Evolutionary conservation across 2,797 vertebrate genomes (phyloP), one percentile per base, ranked within the genome.

Genomic region (Channa striata): DNA sequence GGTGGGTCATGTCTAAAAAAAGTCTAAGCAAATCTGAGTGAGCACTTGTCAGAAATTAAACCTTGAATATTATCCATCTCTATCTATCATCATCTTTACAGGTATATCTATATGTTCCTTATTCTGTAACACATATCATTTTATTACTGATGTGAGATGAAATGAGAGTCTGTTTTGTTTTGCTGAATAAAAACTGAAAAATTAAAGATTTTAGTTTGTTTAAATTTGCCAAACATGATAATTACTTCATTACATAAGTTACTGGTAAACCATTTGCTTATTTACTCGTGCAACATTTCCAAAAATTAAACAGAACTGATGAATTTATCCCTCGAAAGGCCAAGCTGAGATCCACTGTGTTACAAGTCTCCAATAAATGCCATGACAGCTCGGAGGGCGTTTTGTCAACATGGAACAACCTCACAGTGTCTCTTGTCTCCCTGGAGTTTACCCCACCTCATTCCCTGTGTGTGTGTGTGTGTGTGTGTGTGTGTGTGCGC

Each of bases 361-460:
- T 46, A 68, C 56, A 53, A 17, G 47, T 74, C 56, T 74, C 61
- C 51, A 53, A 46, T 59, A 62, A 74, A 56, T 51, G 52, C 43
- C 54, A 17, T 5, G 33, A 67, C 57, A 75, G 72, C 59, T 78
- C 72, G 77, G 77, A 61, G 68, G 52, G 62, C 59, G 68, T 83
- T 75, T 83, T 73, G 46, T 88, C 57, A 74, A 68, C 72, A 78
- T 73, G 67, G 64, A 83, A 80, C 80, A 73, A 75, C 62, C 73
- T 81, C 81, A 81, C 83, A 70, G 79, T 81, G 51, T 72, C 48
- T 83, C 77, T 84, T 71, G 66, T 80, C 59, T 82, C 80, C 75
- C 50, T 78, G 68, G 59, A 64, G 74, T 64, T 64, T 19, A 57
- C 49, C 57, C 78, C 79, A 50, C 61, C 77, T 59, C 25, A 16